phyloP scores from a whole-genome alignment of 53 echinoderm and acorn worm genomes.

The Paelopatides confundens region DNA sequence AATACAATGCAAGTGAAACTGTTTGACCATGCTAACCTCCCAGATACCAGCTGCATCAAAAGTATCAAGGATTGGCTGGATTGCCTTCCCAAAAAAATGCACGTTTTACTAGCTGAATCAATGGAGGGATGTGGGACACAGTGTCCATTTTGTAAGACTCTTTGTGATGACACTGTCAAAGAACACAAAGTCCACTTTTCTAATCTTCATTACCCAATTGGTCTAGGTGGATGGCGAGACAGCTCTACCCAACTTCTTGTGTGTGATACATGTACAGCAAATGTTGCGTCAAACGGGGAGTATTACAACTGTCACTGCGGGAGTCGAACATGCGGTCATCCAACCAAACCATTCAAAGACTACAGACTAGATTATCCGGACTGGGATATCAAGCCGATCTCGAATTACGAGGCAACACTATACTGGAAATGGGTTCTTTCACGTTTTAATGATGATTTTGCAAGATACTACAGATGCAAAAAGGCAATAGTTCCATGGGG shows the following conservation, averaged over 20 bases:
- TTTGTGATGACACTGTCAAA: too few relatives aligned
- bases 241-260: neutral
- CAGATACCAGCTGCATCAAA: neutral
- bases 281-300: neutral
- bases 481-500: too few relatives aligned
- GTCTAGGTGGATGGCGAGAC: neutral
- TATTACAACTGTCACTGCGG: neutral
- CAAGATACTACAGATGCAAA: too few relatives aligned
- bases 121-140: conserved; percentile 15
- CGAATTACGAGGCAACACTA: conserved; percentile 21
- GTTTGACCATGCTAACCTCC: neutral
- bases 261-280: neutral
- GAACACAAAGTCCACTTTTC: too few relatives aligned
- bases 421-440: too few relatives aligned
- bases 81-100: conserved; percentile 1
- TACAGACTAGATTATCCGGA: conserved; percentile 15
- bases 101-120: neutral
- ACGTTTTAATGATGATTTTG: too few relatives aligned
- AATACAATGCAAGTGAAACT: neutral
- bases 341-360: neutral
- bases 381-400: conserved; percentile 19
- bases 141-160: conserved; percentile 42
- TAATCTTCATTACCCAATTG: conserved; percentile 7
- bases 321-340: neutral
- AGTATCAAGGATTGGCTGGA: neutral